phyloP scores from a whole-genome alignment of 2,888 invertebrate genomes.

The Nomada lathburiana region DNA sequence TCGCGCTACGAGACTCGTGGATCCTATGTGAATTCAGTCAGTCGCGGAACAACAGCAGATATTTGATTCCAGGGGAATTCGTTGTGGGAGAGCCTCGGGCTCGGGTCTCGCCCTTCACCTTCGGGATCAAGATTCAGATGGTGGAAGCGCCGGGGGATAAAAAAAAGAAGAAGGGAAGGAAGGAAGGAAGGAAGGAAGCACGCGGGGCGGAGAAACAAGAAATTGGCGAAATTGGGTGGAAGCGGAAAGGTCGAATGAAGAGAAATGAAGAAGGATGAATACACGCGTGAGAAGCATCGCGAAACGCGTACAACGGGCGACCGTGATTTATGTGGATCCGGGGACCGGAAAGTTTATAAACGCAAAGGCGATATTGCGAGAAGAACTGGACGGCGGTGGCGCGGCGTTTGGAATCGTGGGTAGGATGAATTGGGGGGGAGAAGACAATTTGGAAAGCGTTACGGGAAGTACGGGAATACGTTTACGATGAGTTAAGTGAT shows the following conservation, averaged over 20 bases:
- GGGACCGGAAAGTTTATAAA: slow-evolving; percentile 51
- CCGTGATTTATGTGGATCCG: slow-evolving; percentile 52
- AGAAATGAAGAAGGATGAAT: slow-evolving; percentile 57
- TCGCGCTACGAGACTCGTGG: slow-evolving; percentile 13
- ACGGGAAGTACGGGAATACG: not conserved
- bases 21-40: slow-evolving; percentile 37
- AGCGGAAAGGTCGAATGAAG: slow-evolving; percentile 43
- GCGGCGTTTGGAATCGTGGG: not conserved
- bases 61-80: slow-evolving; percentile 54
- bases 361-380: slow-evolving; percentile 32
- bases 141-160: not conserved
- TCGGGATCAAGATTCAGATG: slow-evolving; percentile 2
- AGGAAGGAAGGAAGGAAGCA: not conserved
- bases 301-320: slow-evolving; percentile 14
- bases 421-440: not conserved
- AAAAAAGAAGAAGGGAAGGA: not conserved
- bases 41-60: slow-evolving; percentile 42
- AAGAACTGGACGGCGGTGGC: not conserved
- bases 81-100: slow-evolving; percentile 18
- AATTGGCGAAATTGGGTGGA: slow-evolving; percentile 27
- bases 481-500: not conserved
- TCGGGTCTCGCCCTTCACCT: not conserved
- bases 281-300: slow-evolving; percentile 46
- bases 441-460: slow-evolving; percentile 7
- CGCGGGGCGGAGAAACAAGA: not conserved